phyloP scores from a whole-genome alignment of 1,140 invertebrate species.

The Papilio glaucus region DNA sequence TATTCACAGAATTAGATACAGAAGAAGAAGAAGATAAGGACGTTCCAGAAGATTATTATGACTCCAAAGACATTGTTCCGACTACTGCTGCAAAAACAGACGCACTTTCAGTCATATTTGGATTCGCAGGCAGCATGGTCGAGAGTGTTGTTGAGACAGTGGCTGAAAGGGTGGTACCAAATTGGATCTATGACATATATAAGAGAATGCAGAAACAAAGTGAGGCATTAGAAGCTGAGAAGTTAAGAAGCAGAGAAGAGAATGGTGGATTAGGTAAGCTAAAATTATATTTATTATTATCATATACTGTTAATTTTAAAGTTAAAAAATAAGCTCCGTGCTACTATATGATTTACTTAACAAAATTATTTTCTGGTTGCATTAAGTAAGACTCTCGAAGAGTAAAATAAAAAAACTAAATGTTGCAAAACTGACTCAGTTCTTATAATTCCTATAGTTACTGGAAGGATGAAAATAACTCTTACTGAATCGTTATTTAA shows the following conservation, averaged over 20 bases:
- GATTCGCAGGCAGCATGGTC: conserved; percentile 76
- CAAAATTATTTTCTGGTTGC: too few species aligned
- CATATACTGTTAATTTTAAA: too few species aligned
- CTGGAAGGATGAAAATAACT: too few species aligned
- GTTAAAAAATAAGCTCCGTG: too few species aligned
- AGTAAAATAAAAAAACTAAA: too few species aligned
- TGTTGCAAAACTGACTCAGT: too few species aligned
- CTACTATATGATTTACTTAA: too few species aligned
- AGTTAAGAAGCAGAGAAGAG: conserved; percentile 78
- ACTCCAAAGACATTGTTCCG: conserved; percentile 72
- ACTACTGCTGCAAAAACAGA: conserved; percentile 72
- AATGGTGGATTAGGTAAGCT: conserved; percentile 79
- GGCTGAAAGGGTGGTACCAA: conserved; percentile 75
- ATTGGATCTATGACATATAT: conserved; percentile 73
- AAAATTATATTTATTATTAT: neutral
- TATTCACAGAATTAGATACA: conserved; percentile 70
- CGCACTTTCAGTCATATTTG: conserved; percentile 72
- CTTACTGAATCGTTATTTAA: too few species aligned
- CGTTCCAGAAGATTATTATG: conserved; percentile 79
- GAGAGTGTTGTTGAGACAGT: conserved; percentile 77
- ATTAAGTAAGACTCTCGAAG: too few species aligned
- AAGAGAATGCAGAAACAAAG: conserved; percentile 76
- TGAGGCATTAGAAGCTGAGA: conserved; percentile 76
- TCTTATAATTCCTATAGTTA: too few species aligned
- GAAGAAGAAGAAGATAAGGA: conserved; percentile 60